A percentile compares a stretch with the other conserved stretches of the same genome.
Conservation (phyloP, 2,797 vertebrate species). For the Hydrolagus colliei region DNA sequence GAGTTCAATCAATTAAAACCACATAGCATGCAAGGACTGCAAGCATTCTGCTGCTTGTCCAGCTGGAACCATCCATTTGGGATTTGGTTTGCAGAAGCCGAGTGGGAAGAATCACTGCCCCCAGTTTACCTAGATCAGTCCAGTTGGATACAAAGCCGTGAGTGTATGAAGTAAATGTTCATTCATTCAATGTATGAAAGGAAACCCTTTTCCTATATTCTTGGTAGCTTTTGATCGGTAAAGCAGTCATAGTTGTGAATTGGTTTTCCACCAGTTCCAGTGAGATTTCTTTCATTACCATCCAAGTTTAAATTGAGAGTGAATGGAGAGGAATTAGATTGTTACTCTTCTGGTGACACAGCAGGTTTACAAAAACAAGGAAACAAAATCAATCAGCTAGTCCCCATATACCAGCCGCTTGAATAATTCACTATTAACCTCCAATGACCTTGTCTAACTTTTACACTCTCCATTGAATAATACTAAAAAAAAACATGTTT, state of each 20-base stretch:
- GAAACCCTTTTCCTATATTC: background rate
- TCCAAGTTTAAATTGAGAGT: slow-evolving; percentile 39
- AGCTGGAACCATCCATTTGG: no score
- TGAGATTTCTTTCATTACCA: slow-evolving; percentile 43
- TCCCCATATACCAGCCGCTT: slow-evolving; percentile 33
- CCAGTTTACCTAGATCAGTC: no score
- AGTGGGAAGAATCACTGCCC: no score
- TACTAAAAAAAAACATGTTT: slow-evolving; percentile 6
- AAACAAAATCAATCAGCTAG: slow-evolving; percentile 38
- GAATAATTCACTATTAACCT: slow-evolving; percentile 41
- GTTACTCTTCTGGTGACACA: slow-evolving; percentile 30
- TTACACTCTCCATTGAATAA: slow-evolving; percentile 25
- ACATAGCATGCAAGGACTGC: no score
- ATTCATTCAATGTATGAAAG: no score
- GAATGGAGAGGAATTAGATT: slow-evolving; percentile 35
- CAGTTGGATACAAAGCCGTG: background rate
- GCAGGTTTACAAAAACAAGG: slow-evolving; percentile 28
- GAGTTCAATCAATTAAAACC: no score
- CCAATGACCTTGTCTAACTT: slow-evolving; percentile 42
- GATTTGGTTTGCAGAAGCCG: no score
- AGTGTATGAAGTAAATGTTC: background rate
- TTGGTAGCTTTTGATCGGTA: background rate
- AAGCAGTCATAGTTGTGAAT: background rate
- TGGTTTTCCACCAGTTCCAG: slow-evolving; percentile 33
- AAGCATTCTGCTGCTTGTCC: no score